Evolutionary conservation across 2,888 invertebrate genomes (phyloP), one percentile per base, ranked within the genome.

Genomic region (Cosmia pyralina): DNA sequence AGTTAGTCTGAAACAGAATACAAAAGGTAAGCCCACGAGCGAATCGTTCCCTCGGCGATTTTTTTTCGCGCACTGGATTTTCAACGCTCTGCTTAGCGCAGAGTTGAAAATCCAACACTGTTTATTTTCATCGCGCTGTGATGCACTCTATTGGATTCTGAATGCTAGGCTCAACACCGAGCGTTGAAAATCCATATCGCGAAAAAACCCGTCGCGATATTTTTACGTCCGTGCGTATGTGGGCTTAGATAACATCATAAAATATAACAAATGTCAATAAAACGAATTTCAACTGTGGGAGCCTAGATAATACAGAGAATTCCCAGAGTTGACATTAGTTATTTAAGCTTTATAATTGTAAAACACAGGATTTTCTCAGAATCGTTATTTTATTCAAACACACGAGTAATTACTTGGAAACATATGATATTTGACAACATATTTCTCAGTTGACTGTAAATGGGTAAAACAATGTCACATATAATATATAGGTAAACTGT

Each of bases 211-310:
- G 38, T 4, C 4, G 38, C 38, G 38, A 38, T 34, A 34, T 4
- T 38, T 38, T 38, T 38, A 38, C 0, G 48, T 48, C 17, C 38
- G 38, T 38, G 38, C 38, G 38, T 4, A 38, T 4, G 38, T 38
- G 38, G 38, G 38, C 38, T 38, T 38, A 41, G 15, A 38, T 71
- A 19, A 41, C 34, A n/a, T 28, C 44, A 59, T 58, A 28, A 52
- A 63, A 58, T 6, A 3, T 63, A 68, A 69, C 53, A 78, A 72
- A 67, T 50, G 53, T n/a, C n/a, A 58, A 67, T 69, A 69, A 75
- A 78, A 70, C 15, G 4, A 81, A 50, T 82, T 59, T 73, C 59
- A 73, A 52, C 38, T 57, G 63, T 69, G 83, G 11, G 73, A 67
- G 8, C 34, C 11, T 63, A 41, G 6, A 1, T 50, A 52, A 5